Evolutionary conservation across 2,888 invertebrate species (phyloP), one percentile per base, ranked within the genome.

Genomic region (Pelosia muscerda): DNA sequence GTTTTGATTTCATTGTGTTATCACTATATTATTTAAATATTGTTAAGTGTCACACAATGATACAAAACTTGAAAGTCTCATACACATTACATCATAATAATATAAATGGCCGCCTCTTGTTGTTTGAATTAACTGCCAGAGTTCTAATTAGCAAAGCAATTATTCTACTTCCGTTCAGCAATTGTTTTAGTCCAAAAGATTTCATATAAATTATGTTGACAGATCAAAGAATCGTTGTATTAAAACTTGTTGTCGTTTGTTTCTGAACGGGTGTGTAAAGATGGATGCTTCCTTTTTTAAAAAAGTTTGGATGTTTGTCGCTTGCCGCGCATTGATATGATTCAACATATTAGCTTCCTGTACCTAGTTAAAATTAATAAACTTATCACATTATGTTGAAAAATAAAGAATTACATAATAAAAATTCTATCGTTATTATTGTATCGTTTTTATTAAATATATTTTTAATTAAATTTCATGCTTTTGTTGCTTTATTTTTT

Each of bases 101-200:
- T 42, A 54, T 57, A 31, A 55, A 57, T 42, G 49, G 65, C 67
- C 64, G 49, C 65, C 60, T 6, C 72, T 61, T 66, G 69, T 63
- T 63, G 8, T 58, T 69, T 64, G 67, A 68, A 72, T 73, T 76
- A 69, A 77, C 69, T 71, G 79, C 74, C 77, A 78, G 77, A 80
- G 34, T 76, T 53, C 75, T 77, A 83, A 86, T 86, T 84, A 84
- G 75, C 64, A 72, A 66, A 66, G 71, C 81, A 85, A 86, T 86
- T 82, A 86, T 70, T 71, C 56, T 63, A 80, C 85, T 82, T 86
- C 85, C 85, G 86, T 73, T 77, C 63, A 54, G 34, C 63, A 66
- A 72, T 72, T 69, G 74, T 68, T 69, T 65, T 71, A 68, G 61
- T 38, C 56, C 58, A 68, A 74, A 69, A 67, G 66, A 71, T 69